Evolutionary conservation across 2,888 invertebrate genomes (phyloP).

Genomic region (Pachymerium ferrugineum): DNA sequence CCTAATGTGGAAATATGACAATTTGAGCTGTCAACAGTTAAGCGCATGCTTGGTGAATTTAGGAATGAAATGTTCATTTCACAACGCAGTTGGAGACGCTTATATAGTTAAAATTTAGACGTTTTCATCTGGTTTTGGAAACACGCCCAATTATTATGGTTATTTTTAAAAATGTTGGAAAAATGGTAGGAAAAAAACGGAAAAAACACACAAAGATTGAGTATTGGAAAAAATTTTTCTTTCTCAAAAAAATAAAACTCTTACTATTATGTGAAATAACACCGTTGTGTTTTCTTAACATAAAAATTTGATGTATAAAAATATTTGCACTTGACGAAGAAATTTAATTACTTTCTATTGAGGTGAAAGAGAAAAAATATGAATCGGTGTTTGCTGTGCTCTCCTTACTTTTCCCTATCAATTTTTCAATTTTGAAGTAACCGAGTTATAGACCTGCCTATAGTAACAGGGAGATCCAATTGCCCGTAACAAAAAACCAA

Average conservation of each 20-base stretch:
- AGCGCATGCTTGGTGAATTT: slow-evolving; percentile 8
- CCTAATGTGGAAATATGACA: slow-evolving; percentile 13
- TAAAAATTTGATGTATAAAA: neutral
- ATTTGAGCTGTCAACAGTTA: slow-evolving; percentile 8
- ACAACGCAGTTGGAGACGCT: neutral
- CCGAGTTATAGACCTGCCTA: neutral
- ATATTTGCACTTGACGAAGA: neutral
- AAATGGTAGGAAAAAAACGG: neutral
- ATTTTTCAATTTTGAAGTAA: neutral
- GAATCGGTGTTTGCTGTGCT: neutral
- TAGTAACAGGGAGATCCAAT: neutral
- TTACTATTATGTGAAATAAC: too few relatives aligned
- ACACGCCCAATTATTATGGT: neutral
- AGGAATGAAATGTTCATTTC: slow-evolving; percentile 3
- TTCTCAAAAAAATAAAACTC: too few relatives aligned
- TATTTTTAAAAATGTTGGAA: neutral
- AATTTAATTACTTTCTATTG: neutral
- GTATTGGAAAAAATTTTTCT: too few relatives aligned
- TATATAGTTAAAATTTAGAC: slow-evolving; percentile 3
- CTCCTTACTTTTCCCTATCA: neutral
- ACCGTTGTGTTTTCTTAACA: neutral
- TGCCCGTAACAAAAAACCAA: neutral
- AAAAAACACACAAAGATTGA: neutral
- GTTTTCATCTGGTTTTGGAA: neutral
- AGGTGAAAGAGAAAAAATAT: neutral